Base-by-base conservation (phyloP, 2,113 vertebrate genomes). In the Gobius niger region DNA sequence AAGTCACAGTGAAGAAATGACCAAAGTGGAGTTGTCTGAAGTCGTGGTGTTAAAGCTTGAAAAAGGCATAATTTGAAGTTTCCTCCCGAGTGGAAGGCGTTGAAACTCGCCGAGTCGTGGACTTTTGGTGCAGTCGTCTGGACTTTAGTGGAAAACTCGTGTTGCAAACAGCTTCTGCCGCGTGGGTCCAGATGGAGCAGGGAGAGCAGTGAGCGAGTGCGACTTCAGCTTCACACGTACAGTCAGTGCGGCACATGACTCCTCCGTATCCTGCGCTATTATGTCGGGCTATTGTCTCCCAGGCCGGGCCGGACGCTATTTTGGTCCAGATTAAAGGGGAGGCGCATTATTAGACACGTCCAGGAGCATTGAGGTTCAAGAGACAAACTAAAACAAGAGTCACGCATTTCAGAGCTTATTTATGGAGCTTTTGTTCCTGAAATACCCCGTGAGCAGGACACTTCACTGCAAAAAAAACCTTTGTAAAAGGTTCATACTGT, bases 161-260 rank as follows among this genome's bases (percentile, higher is more conserved):
- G 10, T 47, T 47, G 8, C 11, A 47, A 50, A 40, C 12, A 60
- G 51, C 70, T 73, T 18, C 0, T 40, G 47, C 63, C 60, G 47
- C 65, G 52, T 41, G 42, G 44, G 65, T 73, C 1, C 79, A 84
- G 84, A 84, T 73, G 79, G 67, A 74, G 51, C 4, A 44, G 59
- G 70, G 66, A 79, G 44, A 44, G 73, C 12, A 44, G 66, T 63
- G 9, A 41, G 1, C 59, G 41, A 62, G 70, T 24, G 11, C 64
- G 49, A 41, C 56, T 60, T 74, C 56, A 49, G 47, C 14, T 75
- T 83, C 70, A 83, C 75, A 67, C 77, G 75, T 24, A 72, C 70
- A 50, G 15, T 49, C 42, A 44, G 70, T 69, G 74, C 77, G 16
- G n/a, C 56, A 68, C 68, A 59, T 72, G 84, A 82, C 51, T 79